Conservation (phyloP, 2,113 vertebrate genomes). For the Odontesthes bonariensis region DNA sequence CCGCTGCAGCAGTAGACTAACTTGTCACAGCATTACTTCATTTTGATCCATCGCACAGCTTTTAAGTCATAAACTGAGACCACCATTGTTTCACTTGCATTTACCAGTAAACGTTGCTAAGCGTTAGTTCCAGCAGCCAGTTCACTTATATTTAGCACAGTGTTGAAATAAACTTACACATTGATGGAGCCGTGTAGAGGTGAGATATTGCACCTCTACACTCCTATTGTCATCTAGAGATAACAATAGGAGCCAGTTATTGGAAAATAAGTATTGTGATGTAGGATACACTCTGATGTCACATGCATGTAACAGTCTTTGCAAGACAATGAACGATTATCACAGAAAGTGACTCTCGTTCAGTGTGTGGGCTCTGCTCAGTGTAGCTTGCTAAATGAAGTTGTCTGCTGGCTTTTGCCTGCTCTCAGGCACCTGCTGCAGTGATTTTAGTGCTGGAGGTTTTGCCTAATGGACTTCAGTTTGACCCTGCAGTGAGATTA, state of each 20-base stretch:
- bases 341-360: conserved; percentile 10
- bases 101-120: neutral
- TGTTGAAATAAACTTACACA: neutral
- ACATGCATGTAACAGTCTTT: conserved; percentile 1
- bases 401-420: conserved; percentile 15
- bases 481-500: conserved; percentile 4
- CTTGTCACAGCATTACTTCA: conserved; percentile 19
- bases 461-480: conserved; percentile 24
- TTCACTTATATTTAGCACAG: neutral
- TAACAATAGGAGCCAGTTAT: neutral
- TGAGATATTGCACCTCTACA: neutral
- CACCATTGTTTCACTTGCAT: conserved; percentile 5
- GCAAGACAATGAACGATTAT: neutral
- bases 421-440: conserved; percentile 25
- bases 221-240: too few species aligned
- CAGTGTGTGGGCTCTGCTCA: conserved; percentile 17
- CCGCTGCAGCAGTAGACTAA: conserved; percentile 44
- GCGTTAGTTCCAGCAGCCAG: neutral
- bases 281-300: neutral
- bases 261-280: neutral
- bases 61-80: conserved; percentile 50
- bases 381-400: neutral
- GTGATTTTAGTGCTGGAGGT: conserved; percentile 7
- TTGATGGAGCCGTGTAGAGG: neutral
- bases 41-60: conserved; percentile 29